phyloP scores from a whole-genome alignment of 1,140 invertebrate species.

The Wasmannia auropunctata region DNA sequence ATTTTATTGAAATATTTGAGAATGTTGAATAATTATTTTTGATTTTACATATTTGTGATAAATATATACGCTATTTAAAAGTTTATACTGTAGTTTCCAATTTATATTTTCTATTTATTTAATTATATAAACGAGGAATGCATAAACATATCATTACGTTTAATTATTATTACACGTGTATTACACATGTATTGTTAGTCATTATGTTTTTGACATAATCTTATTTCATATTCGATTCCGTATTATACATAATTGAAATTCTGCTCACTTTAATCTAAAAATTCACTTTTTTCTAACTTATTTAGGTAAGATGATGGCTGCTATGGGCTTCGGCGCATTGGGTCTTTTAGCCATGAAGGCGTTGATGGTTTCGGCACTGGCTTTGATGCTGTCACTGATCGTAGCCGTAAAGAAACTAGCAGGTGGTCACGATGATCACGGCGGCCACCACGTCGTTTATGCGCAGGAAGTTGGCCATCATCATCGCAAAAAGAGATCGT shows the following conservation, averaged over 20 bases:
- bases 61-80: neutral
- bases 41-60: neutral
- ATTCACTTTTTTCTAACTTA: neutral
- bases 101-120: neutral
- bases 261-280: neutral
- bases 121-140: neutral
- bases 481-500: slow-evolving; percentile 86
- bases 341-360: slow-evolving; percentile 91
- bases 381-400: slow-evolving; percentile 90
- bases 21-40: neutral
- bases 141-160: neutral
- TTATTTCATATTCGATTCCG: neutral
- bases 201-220: neutral
- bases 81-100: neutral
- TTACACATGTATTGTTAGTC: neutral
- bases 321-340: slow-evolving; percentile 89
- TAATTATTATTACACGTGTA: neutral
- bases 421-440: slow-evolving; percentile 87
- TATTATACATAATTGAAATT: neutral
- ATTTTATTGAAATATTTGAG: neutral
- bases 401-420: slow-evolving; percentile 90
- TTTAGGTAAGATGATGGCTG: slow-evolving; percentile 88
- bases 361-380: slow-evolving; percentile 88
- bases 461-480: slow-evolving; percentile 87
- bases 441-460: slow-evolving; percentile 90